Base-by-base conservation (phyloP, 2,888 invertebrate species). In the Microdon myrmicae region DNA sequence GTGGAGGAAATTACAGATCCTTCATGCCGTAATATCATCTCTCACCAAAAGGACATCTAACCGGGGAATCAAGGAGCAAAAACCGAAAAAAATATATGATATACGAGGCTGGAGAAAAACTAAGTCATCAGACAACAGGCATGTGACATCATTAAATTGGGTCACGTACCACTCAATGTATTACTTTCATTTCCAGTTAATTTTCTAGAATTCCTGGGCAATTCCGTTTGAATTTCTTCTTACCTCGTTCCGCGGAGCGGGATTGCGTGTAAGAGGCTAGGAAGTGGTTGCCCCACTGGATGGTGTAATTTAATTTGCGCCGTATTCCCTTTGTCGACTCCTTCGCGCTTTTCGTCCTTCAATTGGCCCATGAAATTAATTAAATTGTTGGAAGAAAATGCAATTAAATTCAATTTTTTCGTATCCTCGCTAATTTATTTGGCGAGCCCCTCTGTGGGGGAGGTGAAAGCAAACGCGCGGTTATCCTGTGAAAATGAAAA, bases 131-230 rank as follows among this genome's bases (percentile, higher is more conserved):
- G 25, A 6, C 34, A 25, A 12, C 13, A 31, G 20, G 17, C 29
- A 47, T 64, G 64, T 64, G 64, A 64, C 64, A 64, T 64, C 64
- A 64, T 64, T 64, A 64, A 64, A 64, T 58, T 64, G 64, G 41
- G 64, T 64, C 64, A 64, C 64, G 64, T 64, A 58, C 64, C 58
- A 53, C 58, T 58, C 56, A 64, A 64, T 53, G 64, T 64, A 64
- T 64, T 64, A 64, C 64, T 64, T 64, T 64, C 64, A 64, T 64
- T 64, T 64, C 64, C 64, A 64, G 64, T 64, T 64, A 64, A 64
- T 64, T 64, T 64, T 64, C 47, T 43, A 35, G 58, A 55, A 58
- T 25, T 53, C 47, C 53, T 64, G 31, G 9, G 45, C 47, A 58
- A 41, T 53, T 64, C 61, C 49, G 61, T 56, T 49, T 39, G 12